Evolutionary conservation across 35 echinoderm and acorn worm genomes (phyloP).

Genomic region (Chiridota heheva): DNA sequence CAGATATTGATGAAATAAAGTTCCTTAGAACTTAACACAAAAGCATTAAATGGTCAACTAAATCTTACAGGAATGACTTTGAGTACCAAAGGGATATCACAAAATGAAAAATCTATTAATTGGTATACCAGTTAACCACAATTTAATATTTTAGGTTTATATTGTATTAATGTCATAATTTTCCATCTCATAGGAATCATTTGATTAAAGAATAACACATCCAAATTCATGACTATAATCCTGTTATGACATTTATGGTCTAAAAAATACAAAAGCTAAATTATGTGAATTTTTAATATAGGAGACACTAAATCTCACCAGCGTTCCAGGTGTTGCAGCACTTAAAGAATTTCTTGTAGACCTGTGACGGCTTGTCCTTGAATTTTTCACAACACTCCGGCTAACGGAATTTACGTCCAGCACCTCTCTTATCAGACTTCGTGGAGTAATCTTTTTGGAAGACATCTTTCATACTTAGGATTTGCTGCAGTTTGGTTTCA

Average conservation of each 20-base stretch:
- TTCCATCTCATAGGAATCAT: neutral
- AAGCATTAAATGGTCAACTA: too few relatives aligned
- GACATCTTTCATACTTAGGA: slow-evolving; percentile 9
- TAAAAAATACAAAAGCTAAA: neutral
- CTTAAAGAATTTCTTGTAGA: slow-evolving; percentile 7
- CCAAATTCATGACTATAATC: neutral
- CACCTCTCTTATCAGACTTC: slow-evolving; percentile 10
- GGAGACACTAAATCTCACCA: neutral
- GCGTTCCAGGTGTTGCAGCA: slow-evolving; percentile 24
- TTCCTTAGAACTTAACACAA: too few relatives aligned
- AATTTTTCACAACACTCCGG: slow-evolving; percentile 2
- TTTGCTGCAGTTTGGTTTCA: too few relatives aligned
- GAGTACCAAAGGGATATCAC: too few relatives aligned
- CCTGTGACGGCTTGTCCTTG: slow-evolving; percentile 7
- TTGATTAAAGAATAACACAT: neutral
- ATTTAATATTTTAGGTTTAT: neutral
- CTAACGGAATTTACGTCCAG: slow-evolving; percentile 41
- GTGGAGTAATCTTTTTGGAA: slow-evolving; percentile 9
- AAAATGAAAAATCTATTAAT: too few relatives aligned
- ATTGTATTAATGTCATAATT: neutral
- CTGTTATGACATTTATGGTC: neutral
- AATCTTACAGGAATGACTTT: too few relatives aligned
- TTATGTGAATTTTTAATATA: neutral
- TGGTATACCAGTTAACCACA: neutral
- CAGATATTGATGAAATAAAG: too few relatives aligned